A percentile compares a stretch with the other conserved stretches of the same genome.
Conservation (phyloP, 2,113 vertebrate genomes). For the Neodon shergylaensis region DNA sequence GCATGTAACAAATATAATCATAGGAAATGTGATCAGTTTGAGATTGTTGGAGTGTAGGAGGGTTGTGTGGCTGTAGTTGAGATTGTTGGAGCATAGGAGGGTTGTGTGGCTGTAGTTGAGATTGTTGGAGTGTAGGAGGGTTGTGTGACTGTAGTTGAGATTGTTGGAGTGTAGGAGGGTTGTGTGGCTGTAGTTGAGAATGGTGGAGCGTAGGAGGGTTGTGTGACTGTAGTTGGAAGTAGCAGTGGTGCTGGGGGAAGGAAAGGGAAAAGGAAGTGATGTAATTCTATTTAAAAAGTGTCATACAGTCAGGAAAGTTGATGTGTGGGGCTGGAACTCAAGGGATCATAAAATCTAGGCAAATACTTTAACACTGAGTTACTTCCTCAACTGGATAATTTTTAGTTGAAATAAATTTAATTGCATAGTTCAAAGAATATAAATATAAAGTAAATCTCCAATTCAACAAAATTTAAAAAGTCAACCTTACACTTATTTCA, state of each 20-base stretch:
- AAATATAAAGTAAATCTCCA: background rate
- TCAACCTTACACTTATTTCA: background rate
- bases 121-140: background rate
- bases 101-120: too few relatives aligned
- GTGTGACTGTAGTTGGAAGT: background rate
- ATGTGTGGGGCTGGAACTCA: background rate
- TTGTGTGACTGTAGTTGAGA: too few relatives aligned
- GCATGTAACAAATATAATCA: background rate
- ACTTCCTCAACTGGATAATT: background rate
- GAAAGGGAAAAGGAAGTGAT: background rate
- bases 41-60: background rate
- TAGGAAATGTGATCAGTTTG: background rate
- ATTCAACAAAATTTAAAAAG: background rate
- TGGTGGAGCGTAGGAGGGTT: background rate
- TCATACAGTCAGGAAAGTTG: background rate
- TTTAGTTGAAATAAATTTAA: slow-evolving; percentile 10
- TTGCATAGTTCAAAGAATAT: background rate
- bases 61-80: too few relatives aligned
- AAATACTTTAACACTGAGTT: background rate
- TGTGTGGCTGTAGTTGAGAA: too few relatives aligned
- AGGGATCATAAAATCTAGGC: background rate
- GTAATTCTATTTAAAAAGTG: background rate
- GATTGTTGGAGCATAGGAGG: background rate
- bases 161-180: background rate
- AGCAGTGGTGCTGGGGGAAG: background rate